phyloP scores from a whole-genome alignment of 2,888 invertebrate species.

The Sympetrum striolatum region DNA sequence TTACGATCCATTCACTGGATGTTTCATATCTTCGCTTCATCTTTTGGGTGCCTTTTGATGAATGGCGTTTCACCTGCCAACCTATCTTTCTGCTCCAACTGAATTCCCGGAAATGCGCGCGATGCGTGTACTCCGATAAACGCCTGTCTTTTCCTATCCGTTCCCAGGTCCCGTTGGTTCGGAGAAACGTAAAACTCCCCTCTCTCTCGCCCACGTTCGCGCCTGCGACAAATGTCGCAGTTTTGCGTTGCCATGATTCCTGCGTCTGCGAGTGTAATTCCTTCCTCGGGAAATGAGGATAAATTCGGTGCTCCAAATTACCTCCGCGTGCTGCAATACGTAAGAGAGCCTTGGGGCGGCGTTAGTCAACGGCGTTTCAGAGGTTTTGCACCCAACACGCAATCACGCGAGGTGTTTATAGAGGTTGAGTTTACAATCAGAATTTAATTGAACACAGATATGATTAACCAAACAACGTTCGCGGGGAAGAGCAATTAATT shows the following conservation, averaged over 20 bases:
- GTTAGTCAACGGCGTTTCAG: neutral
- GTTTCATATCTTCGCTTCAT: too few relatives aligned
- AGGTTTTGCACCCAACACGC: neutral
- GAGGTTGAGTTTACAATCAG: neutral
- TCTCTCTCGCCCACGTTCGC: neutral
- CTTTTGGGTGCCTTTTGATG: too few relatives aligned
- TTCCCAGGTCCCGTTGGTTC: neutral
- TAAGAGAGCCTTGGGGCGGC: neutral
- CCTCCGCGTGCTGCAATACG: neutral
- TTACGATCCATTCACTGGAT: too few relatives aligned
- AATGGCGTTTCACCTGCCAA: too few relatives aligned
- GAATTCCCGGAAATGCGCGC: neutral
- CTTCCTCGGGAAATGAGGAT: neutral
- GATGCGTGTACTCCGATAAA: neutral
- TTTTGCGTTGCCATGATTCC: neutral
- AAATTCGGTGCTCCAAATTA: neutral
- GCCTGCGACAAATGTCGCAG: neutral
- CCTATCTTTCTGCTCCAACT: too few relatives aligned
- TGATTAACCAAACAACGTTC: neutral
- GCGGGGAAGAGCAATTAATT: neutral
- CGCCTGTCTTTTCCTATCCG: neutral
- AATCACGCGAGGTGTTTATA: neutral
- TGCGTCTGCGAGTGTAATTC: neutral
- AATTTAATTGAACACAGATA: neutral
- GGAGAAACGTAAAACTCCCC: neutral